A percentile compares a stretch with the other conserved stretches of the same genome.
These are phyloP conservation scores for Limnephilus lunatus DNA, from an alignment of 2,888 invertebrate genomes.

Conservation along the genomic window DNA sequence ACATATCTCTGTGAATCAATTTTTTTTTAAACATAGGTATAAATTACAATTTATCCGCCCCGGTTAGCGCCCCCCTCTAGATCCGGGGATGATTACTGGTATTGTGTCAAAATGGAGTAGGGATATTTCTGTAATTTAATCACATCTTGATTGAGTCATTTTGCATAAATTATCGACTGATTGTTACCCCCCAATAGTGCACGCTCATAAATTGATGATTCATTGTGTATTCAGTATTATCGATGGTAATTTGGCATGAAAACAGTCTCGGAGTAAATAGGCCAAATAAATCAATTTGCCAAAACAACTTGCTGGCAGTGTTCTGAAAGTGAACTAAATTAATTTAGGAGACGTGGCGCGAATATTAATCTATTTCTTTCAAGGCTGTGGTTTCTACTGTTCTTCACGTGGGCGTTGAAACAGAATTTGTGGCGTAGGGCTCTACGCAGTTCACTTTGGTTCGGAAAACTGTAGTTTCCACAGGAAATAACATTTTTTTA, in stretches of 20 bases:
- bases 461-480: not conserved
- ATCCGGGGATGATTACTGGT: no score
- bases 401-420: not conserved
- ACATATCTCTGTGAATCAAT: no score
- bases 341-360: not conserved
- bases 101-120: not conserved
- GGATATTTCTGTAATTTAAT: not conserved
- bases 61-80: no score
- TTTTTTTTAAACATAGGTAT: no score
- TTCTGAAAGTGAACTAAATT: not conserved
- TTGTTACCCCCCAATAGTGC: not conserved
- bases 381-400: not conserved
- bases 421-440: not conserved
- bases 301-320: slow-evolving; percentile 9
- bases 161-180: not conserved
- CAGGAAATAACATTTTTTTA: not conserved
- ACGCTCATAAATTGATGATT: not conserved
- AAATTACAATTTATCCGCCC: no score
- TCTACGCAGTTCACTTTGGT: not conserved
- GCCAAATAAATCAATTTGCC: slow-evolving; percentile 8
- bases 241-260: slow-evolving; percentile 10
- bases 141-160: not conserved
- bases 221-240: not conserved
- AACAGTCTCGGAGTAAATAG: slow-evolving; percentile 5
- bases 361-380: not conserved